phyloP scores from a whole-genome alignment of 1,140 invertebrate species.

The Brachionus paranguensis region DNA sequence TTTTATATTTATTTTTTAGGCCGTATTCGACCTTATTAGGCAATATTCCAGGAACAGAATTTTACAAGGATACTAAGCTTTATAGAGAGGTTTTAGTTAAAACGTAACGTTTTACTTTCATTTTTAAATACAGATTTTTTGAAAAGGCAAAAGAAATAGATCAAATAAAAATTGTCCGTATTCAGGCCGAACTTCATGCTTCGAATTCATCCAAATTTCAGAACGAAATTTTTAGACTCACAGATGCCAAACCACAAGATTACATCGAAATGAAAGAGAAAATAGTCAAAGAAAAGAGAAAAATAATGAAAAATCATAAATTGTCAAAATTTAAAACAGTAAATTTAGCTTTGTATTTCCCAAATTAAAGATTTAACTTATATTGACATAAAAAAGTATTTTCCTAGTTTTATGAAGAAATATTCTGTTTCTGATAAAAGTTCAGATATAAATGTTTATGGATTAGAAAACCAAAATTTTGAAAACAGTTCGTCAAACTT shows the following conservation, averaged over 20 bases:
- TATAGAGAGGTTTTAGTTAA: slow-evolving; percentile 28
- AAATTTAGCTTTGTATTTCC: not conserved
- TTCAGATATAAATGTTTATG: not conserved
- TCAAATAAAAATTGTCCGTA: not conserved
- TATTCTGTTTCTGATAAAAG: not conserved
- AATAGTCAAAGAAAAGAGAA: not conserved
- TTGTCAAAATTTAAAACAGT: not conserved
- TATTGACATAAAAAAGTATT: not conserved
- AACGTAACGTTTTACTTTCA: not conserved
- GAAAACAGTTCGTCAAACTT: not conserved
- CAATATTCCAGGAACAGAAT: slow-evolving; percentile 36
- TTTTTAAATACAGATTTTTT: not conserved
- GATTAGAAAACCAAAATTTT: not conserved
- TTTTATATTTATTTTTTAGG: not conserved
- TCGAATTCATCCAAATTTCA: not conserved
- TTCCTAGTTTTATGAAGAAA: not conserved
- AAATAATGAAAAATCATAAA: not conserved
- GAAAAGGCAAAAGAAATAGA: slow-evolving; percentile 23
- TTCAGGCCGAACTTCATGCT: slow-evolving; percentile 3
- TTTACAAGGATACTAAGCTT: slow-evolving; percentile 37
- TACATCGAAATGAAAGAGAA: not conserved
- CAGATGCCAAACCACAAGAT: not conserved
- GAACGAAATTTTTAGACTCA: not conserved
- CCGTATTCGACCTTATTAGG: slow-evolving; percentile 37
- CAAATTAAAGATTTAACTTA: not conserved